Evolutionary conservation across 2,797 vertebrate genomes (phyloP).

Genomic region (Anguilla obscura): DNA sequence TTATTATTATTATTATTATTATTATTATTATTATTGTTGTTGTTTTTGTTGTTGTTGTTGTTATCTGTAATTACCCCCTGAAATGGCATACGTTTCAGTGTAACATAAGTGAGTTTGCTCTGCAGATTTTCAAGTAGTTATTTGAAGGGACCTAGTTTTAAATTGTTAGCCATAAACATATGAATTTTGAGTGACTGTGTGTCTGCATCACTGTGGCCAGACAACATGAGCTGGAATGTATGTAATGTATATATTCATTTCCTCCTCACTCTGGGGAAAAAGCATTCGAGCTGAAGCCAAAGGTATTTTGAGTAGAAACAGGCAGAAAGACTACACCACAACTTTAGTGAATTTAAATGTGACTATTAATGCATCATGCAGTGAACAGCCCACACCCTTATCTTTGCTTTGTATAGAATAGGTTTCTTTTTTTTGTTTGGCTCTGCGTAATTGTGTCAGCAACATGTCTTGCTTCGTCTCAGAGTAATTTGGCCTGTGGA

Average conservation of each 20-base stretch:
- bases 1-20: no score
- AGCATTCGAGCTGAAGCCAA: background rate
- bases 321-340: background rate
- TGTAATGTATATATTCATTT: background rate
- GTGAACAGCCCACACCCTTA: background rate
- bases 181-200: background rate
- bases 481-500: background rate
- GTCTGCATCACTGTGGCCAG: background rate
- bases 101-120: background rate
- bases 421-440: background rate
- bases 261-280: background rate
- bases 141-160: background rate
- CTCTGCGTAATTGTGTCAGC: no score
- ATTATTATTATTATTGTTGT: no score
- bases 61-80: background rate
- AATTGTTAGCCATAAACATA: background rate
- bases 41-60: background rate
- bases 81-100: background rate
- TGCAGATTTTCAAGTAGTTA: background rate
- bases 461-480: background rate
- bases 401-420: background rate
- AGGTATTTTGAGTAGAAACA: background rate
- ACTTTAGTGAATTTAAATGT: background rate
- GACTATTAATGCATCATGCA: background rate
- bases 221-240: background rate